Conservation (phyloP, 2,113 vertebrate genomes). For the Spea bombifrons region DNA sequence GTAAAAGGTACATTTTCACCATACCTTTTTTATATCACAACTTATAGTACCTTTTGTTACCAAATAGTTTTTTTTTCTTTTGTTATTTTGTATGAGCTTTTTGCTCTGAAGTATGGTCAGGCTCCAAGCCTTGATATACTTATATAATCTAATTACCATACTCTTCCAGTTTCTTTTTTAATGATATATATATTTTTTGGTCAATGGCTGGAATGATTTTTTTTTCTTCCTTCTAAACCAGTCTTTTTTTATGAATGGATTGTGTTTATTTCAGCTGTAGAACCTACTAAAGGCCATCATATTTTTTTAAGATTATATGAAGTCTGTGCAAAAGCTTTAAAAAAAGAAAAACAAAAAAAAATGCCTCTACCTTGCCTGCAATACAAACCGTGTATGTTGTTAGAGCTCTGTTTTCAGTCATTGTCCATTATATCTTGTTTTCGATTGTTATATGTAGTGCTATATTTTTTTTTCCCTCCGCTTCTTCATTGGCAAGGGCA, state of each 20-base stretch:
- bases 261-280: slow-evolving; percentile 71
- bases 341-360: slow-evolving; percentile 62
- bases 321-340: slow-evolving; percentile 99
- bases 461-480: slow-evolving; percentile 60
- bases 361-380: slow-evolving; percentile 98
- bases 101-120: slow-evolving; percentile 75
- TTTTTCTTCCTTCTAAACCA: slow-evolving; percentile 65
- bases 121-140: slow-evolving; percentile 75
- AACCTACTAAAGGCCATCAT: slow-evolving; percentile 86
- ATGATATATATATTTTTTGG: slow-evolving; percentile 63
- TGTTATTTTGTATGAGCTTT: slow-evolving; percentile 72
- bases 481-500: slow-evolving; percentile 13
- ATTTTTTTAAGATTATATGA: slow-evolving; percentile 88
- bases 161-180: slow-evolving; percentile 67
- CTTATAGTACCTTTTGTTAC: slow-evolving; percentile 98
- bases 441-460: slow-evolving; percentile 58
- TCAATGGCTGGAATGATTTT: slow-evolving; percentile 74
- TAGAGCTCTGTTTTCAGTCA: slow-evolving; percentile 68
- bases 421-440: slow-evolving; percentile 67
- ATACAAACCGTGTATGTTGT: slow-evolving; percentile 82
- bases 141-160: slow-evolving; percentile 78
- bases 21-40: slow-evolving; percentile 94
- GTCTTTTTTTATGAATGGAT: slow-evolving; percentile 76
- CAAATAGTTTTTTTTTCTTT: slow-evolving; percentile 93
- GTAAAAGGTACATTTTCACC: slow-evolving; percentile 99